Conservation (phyloP, 2,888 invertebrate genomes). For the Xylophagus ater region DNA sequence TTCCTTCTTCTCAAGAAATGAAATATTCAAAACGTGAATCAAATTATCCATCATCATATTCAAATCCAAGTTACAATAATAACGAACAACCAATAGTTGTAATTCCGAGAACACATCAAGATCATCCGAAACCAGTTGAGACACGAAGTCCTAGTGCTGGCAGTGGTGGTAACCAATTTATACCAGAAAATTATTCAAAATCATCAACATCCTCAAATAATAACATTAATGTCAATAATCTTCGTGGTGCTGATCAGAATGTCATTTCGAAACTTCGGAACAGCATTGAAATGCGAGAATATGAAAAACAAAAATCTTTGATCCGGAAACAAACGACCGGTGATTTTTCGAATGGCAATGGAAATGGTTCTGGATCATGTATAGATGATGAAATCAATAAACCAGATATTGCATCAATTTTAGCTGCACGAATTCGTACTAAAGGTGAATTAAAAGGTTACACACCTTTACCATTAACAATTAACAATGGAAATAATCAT, state of each 20-base stretch:
- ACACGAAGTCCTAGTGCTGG: not conserved
- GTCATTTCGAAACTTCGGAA: slow-evolving; percentile 60
- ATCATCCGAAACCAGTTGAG: not conserved
- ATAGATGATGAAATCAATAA: too few relatives aligned
- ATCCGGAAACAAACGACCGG: slow-evolving; percentile 31
- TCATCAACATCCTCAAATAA: slow-evolving; percentile 15
- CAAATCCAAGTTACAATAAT: not conserved
- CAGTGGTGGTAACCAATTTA: not conserved
- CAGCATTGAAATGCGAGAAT: slow-evolving; percentile 55
- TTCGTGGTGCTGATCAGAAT: slow-evolving; percentile 53
- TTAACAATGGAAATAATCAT: too few relatives aligned
- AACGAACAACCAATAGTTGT: not conserved
- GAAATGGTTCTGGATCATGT: slow-evolving; percentile 25
- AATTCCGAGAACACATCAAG: too few relatives aligned
- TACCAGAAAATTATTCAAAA: not conserved
- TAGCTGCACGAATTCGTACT: slow-evolving; percentile 66
- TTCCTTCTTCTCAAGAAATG: slow-evolving; percentile 1
- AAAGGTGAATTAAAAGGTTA: slow-evolving; percentile 71
- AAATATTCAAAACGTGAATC: not conserved
- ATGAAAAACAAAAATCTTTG: slow-evolving; percentile 41
- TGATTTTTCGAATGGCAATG: not conserved
- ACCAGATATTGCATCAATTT: slow-evolving; percentile 47
- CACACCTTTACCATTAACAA: slow-evolving; percentile 24
- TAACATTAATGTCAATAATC: slow-evolving; percentile 20
- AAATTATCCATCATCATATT: not conserved